phyloP scores from a whole-genome alignment of 2,113 vertebrate species.

The Diadophis punctatus region DNA sequence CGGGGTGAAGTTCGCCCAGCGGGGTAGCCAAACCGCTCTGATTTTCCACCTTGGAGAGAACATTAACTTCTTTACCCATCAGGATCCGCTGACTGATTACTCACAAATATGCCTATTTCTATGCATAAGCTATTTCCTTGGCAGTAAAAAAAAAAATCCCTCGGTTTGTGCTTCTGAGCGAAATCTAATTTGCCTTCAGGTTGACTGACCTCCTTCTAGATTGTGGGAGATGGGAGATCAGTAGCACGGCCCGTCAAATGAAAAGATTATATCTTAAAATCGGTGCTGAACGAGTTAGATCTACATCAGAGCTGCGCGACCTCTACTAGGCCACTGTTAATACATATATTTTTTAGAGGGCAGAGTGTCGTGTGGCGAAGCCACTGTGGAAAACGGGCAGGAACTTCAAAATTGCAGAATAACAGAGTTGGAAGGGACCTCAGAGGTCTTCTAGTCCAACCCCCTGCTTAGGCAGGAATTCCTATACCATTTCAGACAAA shows the following conservation, averaged over 20 bases:
- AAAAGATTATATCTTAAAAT: background rate
- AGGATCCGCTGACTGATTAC: conserved; percentile 3
- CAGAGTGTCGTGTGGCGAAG: background rate
- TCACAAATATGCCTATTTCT: conserved; percentile 31
- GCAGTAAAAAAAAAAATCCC: background rate
- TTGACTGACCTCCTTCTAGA: conserved; percentile 14
- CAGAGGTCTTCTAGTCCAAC: background rate
- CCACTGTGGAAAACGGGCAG: background rate
- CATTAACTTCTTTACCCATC: conserved; percentile 31
- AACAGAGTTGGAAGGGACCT: background rate
- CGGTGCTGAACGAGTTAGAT: background rate
- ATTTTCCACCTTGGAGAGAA: conserved; percentile 30
- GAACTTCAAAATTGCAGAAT: background rate
- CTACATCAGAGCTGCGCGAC: background rate
- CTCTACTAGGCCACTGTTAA: background rate
- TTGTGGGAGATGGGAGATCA: background rate
- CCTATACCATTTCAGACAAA: background rate
- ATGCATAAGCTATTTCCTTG: conserved; percentile 44
- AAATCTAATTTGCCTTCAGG: conserved; percentile 11
- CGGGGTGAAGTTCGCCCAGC: background rate
- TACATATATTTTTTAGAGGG: background rate
- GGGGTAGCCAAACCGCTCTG: background rate
- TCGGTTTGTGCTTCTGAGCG: background rate
- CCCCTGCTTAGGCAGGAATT: too few relatives aligned
- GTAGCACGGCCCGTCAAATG: background rate